These are phyloP conservation scores for Glossophaga mutica DNA, from an alignment of 2,797 vertebrate genomes.

Conservation along the genomic window DNA sequence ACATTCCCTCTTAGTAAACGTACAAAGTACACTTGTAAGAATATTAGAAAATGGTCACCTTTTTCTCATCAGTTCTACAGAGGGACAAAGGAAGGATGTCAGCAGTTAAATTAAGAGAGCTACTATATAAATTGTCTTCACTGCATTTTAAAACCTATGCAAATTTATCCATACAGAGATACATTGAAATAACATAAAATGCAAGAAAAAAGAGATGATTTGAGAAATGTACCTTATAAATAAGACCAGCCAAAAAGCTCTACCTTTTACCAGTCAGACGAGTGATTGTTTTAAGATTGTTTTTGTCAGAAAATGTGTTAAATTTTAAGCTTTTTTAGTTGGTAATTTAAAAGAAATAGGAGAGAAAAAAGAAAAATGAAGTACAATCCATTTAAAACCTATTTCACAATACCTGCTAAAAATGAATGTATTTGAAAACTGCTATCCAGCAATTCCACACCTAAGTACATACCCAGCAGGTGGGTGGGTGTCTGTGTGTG, in stretches of 20 bases:
- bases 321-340: background rate
- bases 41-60: background rate
- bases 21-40: background rate
- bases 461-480: background rate
- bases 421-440: conserved; percentile 1
- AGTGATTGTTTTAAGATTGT: background rate
- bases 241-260: background rate
- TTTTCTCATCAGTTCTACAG: background rate
- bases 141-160: background rate
- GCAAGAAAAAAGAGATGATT: background rate
- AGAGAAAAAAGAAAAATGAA: background rate
- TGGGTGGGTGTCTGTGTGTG: background rate
- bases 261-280: background rate
- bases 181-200: background rate
- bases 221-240: background rate
- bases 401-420: background rate
- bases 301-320: background rate
- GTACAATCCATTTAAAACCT: background rate
- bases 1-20: background rate
- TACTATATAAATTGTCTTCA: background rate
- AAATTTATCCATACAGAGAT: background rate
- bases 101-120: background rate
- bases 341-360: background rate
- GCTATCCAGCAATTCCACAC: background rate
- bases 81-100: background rate